Conservation (phyloP, 2,113 vertebrate species). For the Gobiocypris rarus region DNA sequence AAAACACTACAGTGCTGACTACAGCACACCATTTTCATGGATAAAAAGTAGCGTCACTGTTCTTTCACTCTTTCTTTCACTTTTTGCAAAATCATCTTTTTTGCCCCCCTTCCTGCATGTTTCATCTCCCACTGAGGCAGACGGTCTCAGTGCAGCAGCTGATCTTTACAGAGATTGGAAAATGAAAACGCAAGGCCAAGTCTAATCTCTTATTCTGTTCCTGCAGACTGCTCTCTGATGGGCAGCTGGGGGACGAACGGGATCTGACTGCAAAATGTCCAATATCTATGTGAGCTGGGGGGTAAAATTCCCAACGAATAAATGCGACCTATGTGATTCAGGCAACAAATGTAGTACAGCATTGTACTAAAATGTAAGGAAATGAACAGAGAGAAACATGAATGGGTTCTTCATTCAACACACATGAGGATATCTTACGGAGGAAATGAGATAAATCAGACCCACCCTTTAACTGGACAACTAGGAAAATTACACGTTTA, state of each 20-base stretch:
- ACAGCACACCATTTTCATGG: background rate
- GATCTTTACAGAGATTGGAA: conserved; percentile 58
- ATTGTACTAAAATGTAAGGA: background rate
- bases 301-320: background rate
- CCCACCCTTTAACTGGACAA: background rate
- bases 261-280: conserved; percentile 51
- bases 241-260: conserved; percentile 9
- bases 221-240: conserved; percentile 51
- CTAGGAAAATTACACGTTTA: too few species aligned
- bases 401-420: background rate
- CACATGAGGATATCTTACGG: background rate
- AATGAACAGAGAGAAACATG: background rate
- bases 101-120: background rate
- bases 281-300: background rate
- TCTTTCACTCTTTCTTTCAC: conserved; percentile 19
- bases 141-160: conserved; percentile 43
- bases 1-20: background rate
- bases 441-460: background rate
- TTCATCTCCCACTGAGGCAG: conserved; percentile 26
- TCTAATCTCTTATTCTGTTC: conserved; percentile 65
- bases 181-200: conserved; percentile 60
- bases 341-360: background rate
- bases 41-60: background rate
- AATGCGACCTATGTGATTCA: background rate
- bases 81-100: conserved; percentile 47